These are phyloP conservation scores for Leucopsar rothschildi DNA, from an alignment of 2,113 vertebrate genomes.

Conservation along the genomic window DNA sequence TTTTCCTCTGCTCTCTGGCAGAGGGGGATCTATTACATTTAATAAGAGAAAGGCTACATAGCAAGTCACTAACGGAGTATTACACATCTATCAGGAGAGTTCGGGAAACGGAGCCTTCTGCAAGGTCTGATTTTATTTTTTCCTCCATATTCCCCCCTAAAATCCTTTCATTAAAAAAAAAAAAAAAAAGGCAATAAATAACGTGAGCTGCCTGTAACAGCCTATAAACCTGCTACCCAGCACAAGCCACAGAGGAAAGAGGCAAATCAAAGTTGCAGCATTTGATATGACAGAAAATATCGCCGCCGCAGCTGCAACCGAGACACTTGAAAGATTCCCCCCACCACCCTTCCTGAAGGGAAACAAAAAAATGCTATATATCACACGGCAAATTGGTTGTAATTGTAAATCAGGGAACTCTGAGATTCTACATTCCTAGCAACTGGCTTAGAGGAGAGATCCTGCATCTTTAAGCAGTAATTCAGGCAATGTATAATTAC, in stretches of 20 bases:
- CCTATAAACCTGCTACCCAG: not conserved
- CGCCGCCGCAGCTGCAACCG: slow-evolving; percentile 38
- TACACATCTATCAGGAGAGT: slow-evolving; percentile 31
- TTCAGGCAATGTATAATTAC: slow-evolving; percentile 30
- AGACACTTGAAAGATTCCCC: slow-evolving; percentile 42
- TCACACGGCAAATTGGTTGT: slow-evolving; percentile 37
- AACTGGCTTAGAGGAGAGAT: slow-evolving; percentile 48
- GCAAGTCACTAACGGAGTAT: slow-evolving; percentile 37
- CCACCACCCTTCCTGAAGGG: not conserved
- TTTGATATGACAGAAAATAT: slow-evolving; percentile 64
- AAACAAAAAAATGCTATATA: slow-evolving; percentile 35
- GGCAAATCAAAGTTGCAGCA: slow-evolving; percentile 76
- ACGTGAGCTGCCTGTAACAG: not conserved
- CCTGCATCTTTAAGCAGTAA: slow-evolving; percentile 30
- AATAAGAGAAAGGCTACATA: slow-evolving; percentile 40
- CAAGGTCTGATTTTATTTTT: slow-evolving; percentile 12
- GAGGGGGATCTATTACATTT: slow-evolving; percentile 60
- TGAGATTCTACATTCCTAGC: slow-evolving; percentile 29
- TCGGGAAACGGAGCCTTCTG: not conserved
- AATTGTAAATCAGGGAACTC: slow-evolving; percentile 40
- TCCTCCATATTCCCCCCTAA: not conserved
- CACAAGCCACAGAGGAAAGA: slow-evolving; percentile 32
- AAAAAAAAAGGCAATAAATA: not conserved
- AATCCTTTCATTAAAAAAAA: not conserved
- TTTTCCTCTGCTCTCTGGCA: slow-evolving; percentile 50